phyloP scores from a whole-genome alignment of 2,113 vertebrate species.

The Zeus faber region DNA sequence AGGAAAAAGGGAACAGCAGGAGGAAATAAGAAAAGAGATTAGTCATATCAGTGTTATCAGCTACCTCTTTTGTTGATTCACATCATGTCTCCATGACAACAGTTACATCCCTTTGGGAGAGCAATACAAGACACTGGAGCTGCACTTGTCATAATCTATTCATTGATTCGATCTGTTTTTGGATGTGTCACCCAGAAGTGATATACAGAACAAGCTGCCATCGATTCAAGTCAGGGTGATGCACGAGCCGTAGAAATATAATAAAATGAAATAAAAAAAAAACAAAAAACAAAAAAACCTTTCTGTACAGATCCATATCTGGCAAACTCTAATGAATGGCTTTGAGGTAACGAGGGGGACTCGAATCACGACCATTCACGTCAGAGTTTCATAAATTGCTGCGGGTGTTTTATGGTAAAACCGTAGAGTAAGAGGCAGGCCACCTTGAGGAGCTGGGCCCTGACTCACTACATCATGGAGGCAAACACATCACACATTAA shows the following conservation, averaged over 20 bases:
- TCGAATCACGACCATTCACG: conserved; percentile 39
- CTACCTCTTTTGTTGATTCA: conserved; percentile 79
- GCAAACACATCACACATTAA: conserved; percentile 43
- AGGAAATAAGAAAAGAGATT: conserved; percentile 72
- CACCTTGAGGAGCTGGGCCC: conserved; percentile 18
- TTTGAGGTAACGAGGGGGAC: conserved; percentile 16
- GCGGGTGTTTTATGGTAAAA: conserved; percentile 33
- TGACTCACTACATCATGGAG: conserved; percentile 29
- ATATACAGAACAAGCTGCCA: conserved; percentile 27
- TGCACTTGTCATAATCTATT: conserved; percentile 53
- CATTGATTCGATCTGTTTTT: conserved; percentile 47
- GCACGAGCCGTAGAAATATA: no score
- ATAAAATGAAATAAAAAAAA: not conserved
- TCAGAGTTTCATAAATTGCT: conserved; percentile 10
- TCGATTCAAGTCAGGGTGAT: no score
- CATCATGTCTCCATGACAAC: conserved; percentile 67
- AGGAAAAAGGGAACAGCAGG: conserved; percentile 42
- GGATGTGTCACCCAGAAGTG: conserved; percentile 37
- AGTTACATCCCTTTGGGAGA: conserved; percentile 55
- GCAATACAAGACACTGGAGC: conserved; percentile 46
- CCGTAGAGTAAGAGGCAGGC: conserved; percentile 49
- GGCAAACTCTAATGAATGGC: not conserved
- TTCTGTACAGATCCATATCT: conserved; percentile 5
- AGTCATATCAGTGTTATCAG: conserved; percentile 81
- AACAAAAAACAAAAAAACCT: conserved; percentile 2